Evolutionary conservation across 2,888 invertebrate species (phyloP).

Genomic region (Aphelenchoides bicaudatus): DNA sequence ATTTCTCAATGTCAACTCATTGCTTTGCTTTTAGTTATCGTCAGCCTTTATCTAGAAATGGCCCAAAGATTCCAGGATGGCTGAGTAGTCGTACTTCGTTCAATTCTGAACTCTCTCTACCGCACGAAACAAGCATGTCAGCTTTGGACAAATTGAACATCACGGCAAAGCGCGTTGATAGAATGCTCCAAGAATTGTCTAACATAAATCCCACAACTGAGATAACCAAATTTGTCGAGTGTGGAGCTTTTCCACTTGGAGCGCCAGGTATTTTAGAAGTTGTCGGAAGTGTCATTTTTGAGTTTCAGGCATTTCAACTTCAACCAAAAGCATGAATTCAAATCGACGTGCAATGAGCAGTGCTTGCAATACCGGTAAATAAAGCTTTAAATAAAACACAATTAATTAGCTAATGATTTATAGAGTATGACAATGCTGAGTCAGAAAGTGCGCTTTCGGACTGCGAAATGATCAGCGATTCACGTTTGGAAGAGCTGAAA

Average conservation of each 20-base stretch:
- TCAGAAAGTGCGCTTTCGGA: constrained; percentile 34
- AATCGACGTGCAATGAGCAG: constrained; percentile 38
- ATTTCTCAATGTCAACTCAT: too few species aligned
- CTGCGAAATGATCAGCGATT: constrained; percentile 32
- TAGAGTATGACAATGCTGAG: constrained; percentile 58
- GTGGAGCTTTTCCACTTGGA: constrained; percentile 32
- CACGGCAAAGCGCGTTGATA: constrained; percentile 52
- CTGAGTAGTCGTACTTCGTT: constrained; percentile 34
- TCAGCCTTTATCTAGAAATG: constrained; percentile 32
- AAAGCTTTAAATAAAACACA: too few species aligned
- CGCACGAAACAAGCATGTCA: constrained; percentile 28
- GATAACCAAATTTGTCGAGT: constrained; percentile 33
- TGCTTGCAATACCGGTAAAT: constrained; percentile 57
- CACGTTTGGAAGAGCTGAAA: constrained; percentile 33
- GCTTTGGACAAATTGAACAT: constrained; percentile 49
- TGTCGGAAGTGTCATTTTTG: constrained; percentile 26
- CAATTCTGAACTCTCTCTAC: constrained; percentile 37
- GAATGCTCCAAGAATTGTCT: constrained; percentile 46
- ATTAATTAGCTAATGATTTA: too few species aligned
- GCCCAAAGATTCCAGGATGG: constrained; percentile 36
- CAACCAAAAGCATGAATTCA: constrained; percentile 26
- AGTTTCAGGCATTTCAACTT: constrained; percentile 24
- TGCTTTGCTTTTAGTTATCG: constrained; percentile 24
- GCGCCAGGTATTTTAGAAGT: constrained; percentile 22
- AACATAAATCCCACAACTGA: constrained; percentile 32